Evolutionary conservation across 1,140 invertebrate species (phyloP).

Genomic region (Aphaenogaster rudis): DNA sequence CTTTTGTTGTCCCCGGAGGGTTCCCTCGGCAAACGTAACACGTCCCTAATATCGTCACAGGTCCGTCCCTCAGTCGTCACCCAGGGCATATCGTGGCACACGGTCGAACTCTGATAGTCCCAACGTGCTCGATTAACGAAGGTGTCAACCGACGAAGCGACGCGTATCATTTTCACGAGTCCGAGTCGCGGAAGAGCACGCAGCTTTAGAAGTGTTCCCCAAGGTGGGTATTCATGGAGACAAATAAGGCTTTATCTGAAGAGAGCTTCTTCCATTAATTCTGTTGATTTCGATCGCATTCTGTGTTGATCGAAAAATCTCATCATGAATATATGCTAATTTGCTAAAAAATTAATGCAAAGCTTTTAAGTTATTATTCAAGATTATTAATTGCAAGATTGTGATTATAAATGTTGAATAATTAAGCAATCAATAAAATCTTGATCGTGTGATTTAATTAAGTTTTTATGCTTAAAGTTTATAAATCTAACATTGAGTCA

Average conservation of each 20-base stretch:
- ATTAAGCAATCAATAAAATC: background rate
- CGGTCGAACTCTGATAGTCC: slow-evolving; percentile 77
- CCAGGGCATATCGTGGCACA: slow-evolving; percentile 73
- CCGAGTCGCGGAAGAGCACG: background rate
- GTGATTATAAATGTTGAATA: background rate
- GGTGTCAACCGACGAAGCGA: slow-evolving; percentile 77
- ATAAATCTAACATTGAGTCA: background rate
- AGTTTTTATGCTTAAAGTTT: background rate
- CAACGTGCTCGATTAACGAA: slow-evolving; percentile 80
- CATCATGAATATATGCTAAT: background rate
- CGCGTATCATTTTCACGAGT: slow-evolving; percentile 58
- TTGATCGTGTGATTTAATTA: background rate
- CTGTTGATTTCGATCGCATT: background rate
- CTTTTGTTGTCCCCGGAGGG: slow-evolving; percentile 83
- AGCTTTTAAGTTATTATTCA: background rate
- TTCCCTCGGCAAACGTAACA: slow-evolving; percentile 84
- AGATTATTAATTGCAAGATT: background rate
- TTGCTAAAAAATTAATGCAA: slow-evolving; percentile 15
- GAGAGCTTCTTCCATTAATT: background rate
- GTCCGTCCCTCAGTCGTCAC: slow-evolving; percentile 75
- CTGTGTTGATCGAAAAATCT: background rate
- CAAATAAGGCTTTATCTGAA: background rate
- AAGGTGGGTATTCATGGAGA: background rate
- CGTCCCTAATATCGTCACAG: slow-evolving; percentile 85
- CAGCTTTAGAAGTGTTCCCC: background rate